Base-by-base conservation (phyloP, 2,888 invertebrate species). In the Apoda limacodes region DNA sequence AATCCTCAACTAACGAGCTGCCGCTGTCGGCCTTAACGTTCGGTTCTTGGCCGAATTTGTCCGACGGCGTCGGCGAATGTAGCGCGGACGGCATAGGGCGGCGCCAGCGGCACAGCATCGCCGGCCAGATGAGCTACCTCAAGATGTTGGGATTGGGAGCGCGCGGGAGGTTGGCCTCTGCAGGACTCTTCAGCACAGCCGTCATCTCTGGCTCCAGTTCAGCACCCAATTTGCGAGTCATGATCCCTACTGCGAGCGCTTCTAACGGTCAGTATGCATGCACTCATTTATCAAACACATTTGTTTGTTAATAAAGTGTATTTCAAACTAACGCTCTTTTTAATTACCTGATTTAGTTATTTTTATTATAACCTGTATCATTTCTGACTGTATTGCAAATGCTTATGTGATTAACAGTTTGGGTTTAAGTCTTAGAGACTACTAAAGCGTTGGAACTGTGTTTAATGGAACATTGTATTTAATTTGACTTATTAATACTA, bases 151-250 rank as follows among this genome's bases (percentile, higher is more conserved):
- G 90, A 60, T 88, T 92, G 78, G 87, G 70, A 45, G 74, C 65
- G 48, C 66, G 78, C 46, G 74, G 70, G 48, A 78, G 82, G 55
- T 65, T 88, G 88, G 52, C 87, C 83, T 48, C 83, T 39, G 85
- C 90, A 46, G 92, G 93, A 40, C 87, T 97, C 49, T 96, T 97
- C 85, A 94, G 93, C 68, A 97, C 96, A 37, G 96, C 96, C 39
- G 96, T 97, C 57, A 95, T 97, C 70, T 94, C 93, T 55, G 97
- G 96, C 47, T 93, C 93, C 57, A 92, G 92, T 53, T 93, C 93
- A 50, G 94, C 94, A 30, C 95, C 95, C 25, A 94, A 95, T 72
- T 85, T 95, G 42, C 86, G 92, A 47, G 91, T 92, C 60, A 91
- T 92, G 89, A 88, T 92, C 48, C 89, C 92, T n/a, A 83, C 85